Conservation (phyloP, 2,113 vertebrate genomes). For the Coptodon rendalli region DNA sequence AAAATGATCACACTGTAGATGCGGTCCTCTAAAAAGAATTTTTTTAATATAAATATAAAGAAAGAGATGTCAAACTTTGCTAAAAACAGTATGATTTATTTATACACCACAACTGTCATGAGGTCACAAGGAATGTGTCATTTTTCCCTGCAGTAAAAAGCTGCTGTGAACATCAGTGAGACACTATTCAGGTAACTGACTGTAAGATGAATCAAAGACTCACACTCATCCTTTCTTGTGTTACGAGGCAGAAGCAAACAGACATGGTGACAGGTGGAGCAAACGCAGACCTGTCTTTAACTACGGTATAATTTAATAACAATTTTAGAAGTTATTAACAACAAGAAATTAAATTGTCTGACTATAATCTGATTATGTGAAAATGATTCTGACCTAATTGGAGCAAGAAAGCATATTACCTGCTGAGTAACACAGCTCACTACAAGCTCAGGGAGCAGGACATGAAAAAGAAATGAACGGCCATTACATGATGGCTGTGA, state of each 20-base stretch:
- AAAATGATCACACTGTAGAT: neutral
- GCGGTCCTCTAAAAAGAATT: fast-evolving
- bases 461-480: neutral
- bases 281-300: neutral
- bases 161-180: neutral
- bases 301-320: neutral
- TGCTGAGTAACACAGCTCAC: neutral
- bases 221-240: neutral
- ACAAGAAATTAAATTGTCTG: neutral
- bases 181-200: neutral
- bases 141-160: neutral
- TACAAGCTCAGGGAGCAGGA: neutral
- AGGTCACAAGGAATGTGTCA: neutral
- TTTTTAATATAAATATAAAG: neutral
- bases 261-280: neutral
- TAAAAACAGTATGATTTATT: neutral
- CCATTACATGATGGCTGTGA: neutral
- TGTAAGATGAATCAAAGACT: neutral
- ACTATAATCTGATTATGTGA: neutral
- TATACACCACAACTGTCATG: neutral
- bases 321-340: neutral
- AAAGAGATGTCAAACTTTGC: neutral
- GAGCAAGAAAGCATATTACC: neutral
- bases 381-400: constrained; percentile 3
- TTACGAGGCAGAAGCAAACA: neutral